Evolutionary conservation across 2,888 invertebrate genomes (phyloP).

Genomic region (Agrochola lychnidis): DNA sequence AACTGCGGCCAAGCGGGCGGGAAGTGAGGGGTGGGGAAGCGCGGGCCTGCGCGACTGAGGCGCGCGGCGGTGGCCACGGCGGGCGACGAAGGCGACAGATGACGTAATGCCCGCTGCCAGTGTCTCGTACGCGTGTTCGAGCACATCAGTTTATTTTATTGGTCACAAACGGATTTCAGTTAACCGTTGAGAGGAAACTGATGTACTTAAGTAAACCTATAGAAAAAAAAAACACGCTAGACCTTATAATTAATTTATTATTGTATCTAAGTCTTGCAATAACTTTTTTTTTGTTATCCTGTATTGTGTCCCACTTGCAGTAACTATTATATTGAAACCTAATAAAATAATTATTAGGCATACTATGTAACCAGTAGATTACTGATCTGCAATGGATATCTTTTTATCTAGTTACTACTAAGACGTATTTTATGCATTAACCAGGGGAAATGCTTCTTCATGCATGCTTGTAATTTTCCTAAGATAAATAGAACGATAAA

Average conservation of each 20-base stretch:
- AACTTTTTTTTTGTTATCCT: too few relatives aligned
- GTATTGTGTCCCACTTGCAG: too few relatives aligned
- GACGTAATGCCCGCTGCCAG: conserved; percentile 30
- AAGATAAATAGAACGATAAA: neutral
- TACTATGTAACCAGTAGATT: neutral
- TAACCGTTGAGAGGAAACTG: neutral
- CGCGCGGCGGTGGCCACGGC: neutral
- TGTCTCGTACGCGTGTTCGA: conserved; percentile 10
- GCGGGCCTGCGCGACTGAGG: conserved; percentile 11
- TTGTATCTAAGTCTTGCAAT: neutral
- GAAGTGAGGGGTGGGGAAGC: neutral
- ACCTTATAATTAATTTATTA: too few relatives aligned
- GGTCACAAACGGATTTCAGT: neutral
- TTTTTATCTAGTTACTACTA: neutral
- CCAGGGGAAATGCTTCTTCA: neutral
- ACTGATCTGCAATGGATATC: neutral
- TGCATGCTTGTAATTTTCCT: neutral
- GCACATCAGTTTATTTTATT: conserved; percentile 1
- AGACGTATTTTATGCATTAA: neutral
- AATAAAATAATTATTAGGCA: neutral
- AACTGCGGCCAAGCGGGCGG: conserved; percentile 18
- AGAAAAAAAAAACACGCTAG: neutral
- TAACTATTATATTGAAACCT: too few relatives aligned
- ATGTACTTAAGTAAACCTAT: too few relatives aligned
- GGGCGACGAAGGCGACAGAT: conserved; percentile 8